Evolutionary conservation across 2,797 vertebrate genomes (phyloP), one percentile per base, ranked within the genome.

Genomic region (Pogonophryne albipinna): DNA sequence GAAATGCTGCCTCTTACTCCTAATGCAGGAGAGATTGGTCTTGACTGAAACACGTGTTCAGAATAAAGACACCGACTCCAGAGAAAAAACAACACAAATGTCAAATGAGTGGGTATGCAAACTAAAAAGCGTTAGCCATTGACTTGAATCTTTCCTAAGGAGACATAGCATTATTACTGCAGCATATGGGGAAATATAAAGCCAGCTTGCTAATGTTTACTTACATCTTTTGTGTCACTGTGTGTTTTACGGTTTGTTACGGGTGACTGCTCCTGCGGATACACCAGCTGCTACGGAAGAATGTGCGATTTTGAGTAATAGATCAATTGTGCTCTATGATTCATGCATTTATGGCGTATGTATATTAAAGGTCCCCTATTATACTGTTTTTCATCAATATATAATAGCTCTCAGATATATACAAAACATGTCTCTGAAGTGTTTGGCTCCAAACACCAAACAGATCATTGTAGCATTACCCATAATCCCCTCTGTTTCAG

Each of bases 1-100:
- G 57, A 23, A 14, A 87, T 62, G 70, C 61, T 20, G 63, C 34
- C 61, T 75, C 20, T 62, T 59, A 59, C 74, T 78, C 55, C 9
- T 49, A 55, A 81, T 82, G 65, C 68, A 66, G 71, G 20, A 67
- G 71, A 64, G 69, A 84, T 51, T 44, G 68, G 56, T 69, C 70
- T 74, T 50, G 80, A 83, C 69, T 79, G 44, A 65, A 79, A 84
- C 78, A 62, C 51, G 64, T 90, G 89, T 86, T 74, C 15, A 2
- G 83, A 89, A 90, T 88, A 76, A 84, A 76, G 61, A 71, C 57
- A 8, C 0, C 11, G 67, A 55, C 86, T 85, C 76, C 4, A 20
- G 74, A 78, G 74, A 31, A 78, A 81, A 82, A 74, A 27, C 69
- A 38, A 56, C 60, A 75, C 41, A 60, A 66, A 88, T 83, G 82